Conservation (phyloP, 2,797 vertebrate genomes). For the Megalops cyprinoides region DNA sequence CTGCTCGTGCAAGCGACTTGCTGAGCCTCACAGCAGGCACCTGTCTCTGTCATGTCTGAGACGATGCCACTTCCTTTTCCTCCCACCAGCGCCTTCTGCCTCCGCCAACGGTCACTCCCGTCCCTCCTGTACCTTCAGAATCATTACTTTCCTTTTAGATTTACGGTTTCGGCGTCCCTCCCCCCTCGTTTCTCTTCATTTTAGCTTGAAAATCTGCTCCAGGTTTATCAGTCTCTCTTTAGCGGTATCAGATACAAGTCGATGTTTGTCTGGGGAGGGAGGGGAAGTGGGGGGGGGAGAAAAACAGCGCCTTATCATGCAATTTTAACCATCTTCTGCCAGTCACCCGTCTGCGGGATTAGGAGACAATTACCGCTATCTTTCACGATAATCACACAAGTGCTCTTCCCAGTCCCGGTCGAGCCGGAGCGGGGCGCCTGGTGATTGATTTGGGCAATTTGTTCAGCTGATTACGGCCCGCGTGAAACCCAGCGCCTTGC, state of each 20-base stretch:
- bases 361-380: constrained; percentile 80
- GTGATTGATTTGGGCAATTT: constrained; percentile 85
- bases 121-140: too few relatives aligned
- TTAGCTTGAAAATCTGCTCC: background rate
- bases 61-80: background rate
- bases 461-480: constrained; percentile 76
- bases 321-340: constrained; percentile 71
- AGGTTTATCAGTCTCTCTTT: background rate
- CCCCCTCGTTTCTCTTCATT: background rate
- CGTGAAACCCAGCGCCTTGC: constrained; percentile 60
- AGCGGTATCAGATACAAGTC: constrained; percentile 40
- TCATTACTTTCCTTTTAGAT: constrained; percentile 62
- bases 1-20: too few relatives aligned
- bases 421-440: constrained; percentile 61
- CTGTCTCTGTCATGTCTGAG: background rate
- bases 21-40: background rate
- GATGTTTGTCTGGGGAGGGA: constrained; percentile 55
- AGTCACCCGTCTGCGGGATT: constrained; percentile 69
- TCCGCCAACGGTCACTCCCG: too few relatives aligned
- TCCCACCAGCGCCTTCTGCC: background rate
- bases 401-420: constrained; percentile 62
- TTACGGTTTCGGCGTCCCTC: constrained; percentile 8
- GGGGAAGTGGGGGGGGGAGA: constrained; percentile 38
- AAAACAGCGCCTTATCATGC: constrained; percentile 60
- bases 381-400: constrained; percentile 81